These are phyloP conservation scores for Chloroceryle aenea DNA, from an alignment of 2,113 vertebrate genomes.

Conservation along the genomic window DNA sequence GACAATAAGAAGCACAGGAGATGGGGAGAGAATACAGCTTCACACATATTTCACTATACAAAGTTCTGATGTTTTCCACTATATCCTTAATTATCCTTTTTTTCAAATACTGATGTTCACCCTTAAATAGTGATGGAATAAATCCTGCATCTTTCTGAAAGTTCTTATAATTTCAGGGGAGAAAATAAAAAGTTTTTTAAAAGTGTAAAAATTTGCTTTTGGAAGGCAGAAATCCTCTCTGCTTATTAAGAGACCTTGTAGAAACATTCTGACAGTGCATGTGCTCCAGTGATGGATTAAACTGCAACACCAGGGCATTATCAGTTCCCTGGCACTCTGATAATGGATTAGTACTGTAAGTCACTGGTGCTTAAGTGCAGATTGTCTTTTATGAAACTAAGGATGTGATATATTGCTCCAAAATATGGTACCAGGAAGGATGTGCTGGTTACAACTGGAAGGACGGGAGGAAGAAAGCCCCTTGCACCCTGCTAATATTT, in stretches of 20 bases:
- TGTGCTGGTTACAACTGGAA: neutral
- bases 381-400: slow-evolving; percentile 5
- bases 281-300: neutral
- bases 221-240: neutral
- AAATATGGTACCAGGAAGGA: neutral
- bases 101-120: slow-evolving; percentile 39
- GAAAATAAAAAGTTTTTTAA: neutral
- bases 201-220: neutral
- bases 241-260: neutral
- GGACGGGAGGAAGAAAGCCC: neutral
- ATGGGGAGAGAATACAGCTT: neutral
- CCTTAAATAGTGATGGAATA: neutral
- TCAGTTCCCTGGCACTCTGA: neutral
- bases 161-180: neutral
- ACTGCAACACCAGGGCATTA: neutral
- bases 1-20: neutral
- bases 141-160: neutral
- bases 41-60: neutral
- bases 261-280: neutral
- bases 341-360: neutral
- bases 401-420: neutral
- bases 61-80: neutral
- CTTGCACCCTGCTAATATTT: accelerated
- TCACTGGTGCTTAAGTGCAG: neutral
- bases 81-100: neutral